Conservation (phyloP, 2,797 vertebrate genomes). For the Thaleichthys pacificus region DNA sequence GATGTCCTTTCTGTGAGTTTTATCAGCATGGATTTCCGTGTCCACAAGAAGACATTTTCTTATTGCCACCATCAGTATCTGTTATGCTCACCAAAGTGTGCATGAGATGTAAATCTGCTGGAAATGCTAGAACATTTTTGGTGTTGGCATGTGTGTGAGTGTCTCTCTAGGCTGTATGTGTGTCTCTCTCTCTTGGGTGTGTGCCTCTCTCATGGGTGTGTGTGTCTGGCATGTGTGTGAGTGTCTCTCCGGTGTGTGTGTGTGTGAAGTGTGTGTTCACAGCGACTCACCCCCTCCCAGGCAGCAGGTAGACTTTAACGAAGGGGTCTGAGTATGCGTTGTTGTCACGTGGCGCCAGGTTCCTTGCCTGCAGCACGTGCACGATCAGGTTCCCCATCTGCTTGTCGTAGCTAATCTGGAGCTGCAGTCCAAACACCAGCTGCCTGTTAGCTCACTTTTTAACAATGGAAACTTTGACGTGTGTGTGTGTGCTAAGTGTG, state of each 20-base stretch:
- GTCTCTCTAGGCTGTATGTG: too few relatives aligned
- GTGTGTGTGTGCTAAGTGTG: not conserved
- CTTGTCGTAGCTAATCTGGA: constrained; percentile 98
- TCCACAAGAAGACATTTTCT: not conserved
- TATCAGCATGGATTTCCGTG: not conserved
- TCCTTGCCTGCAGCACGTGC: constrained; percentile 96
- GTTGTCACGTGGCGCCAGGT: constrained; percentile 90
- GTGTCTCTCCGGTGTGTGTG: too few relatives aligned
- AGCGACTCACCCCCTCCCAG: constrained; percentile 92
- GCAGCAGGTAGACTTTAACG: constrained; percentile 97
- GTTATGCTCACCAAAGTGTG: not conserved
- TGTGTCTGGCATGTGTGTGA: too few relatives aligned
- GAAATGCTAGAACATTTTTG: too few relatives aligned
- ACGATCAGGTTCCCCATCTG: constrained; percentile 96
- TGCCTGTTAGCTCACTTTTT: constrained; percentile 5
- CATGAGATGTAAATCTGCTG: too few relatives aligned
- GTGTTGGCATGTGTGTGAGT: too few relatives aligned
- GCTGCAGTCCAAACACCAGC: constrained; percentile 68
- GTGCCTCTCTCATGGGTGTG: too few relatives aligned
- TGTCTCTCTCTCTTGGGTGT: too few relatives aligned
- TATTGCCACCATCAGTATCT: not conserved
- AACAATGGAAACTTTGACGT: too few relatives aligned
- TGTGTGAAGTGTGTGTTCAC: not conserved
- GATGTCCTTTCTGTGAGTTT: constrained; percentile 17
- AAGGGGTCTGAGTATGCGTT: constrained; percentile 97